A percentile compares a stretch with the other conserved stretches of the same genome.
Conservation (phyloP, 2,797 vertebrate genomes). For the Sebastes kiyomatsui region DNA sequence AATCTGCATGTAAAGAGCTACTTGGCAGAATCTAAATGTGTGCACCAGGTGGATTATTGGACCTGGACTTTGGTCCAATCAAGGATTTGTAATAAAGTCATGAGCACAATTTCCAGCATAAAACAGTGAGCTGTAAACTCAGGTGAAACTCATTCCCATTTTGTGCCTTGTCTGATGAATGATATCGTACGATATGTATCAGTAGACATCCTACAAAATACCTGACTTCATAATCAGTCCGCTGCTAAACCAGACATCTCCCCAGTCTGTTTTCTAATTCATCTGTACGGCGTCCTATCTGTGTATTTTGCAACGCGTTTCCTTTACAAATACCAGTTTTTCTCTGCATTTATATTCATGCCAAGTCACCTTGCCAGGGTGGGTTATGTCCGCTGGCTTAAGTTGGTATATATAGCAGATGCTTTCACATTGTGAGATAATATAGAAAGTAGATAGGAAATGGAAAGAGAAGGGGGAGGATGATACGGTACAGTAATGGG, state of each 20-base stretch:
- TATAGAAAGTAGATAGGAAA: background rate
- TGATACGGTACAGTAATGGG: background rate
- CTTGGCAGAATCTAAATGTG: background rate
- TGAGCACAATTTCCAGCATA: background rate
- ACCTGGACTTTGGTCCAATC: background rate
- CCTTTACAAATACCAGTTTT: conserved; percentile 32
- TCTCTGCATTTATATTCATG: conserved; percentile 44
- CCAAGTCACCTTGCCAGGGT: conserved; percentile 21
- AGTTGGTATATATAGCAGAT: conserved; percentile 38
- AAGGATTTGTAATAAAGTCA: background rate
- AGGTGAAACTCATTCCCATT: background rate
- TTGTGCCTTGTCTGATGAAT: background rate
- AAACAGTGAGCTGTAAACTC: background rate
- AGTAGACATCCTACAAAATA: background rate
- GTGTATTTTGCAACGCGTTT: conserved; percentile 8
- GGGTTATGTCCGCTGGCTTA: conserved; percentile 46
- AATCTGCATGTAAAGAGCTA: background rate
- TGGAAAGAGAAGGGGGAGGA: background rate
- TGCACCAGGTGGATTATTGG: background rate
- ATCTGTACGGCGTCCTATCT: background rate
- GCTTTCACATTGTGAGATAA: conserved; percentile 30
- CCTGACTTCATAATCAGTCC: background rate
- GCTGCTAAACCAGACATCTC: background rate
- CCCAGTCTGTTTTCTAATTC: background rate
- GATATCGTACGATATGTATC: background rate